These are phyloP conservation scores for Nymphalis c-album DNA, from an alignment of 2,888 invertebrate species.

Conservation along the genomic window DNA sequence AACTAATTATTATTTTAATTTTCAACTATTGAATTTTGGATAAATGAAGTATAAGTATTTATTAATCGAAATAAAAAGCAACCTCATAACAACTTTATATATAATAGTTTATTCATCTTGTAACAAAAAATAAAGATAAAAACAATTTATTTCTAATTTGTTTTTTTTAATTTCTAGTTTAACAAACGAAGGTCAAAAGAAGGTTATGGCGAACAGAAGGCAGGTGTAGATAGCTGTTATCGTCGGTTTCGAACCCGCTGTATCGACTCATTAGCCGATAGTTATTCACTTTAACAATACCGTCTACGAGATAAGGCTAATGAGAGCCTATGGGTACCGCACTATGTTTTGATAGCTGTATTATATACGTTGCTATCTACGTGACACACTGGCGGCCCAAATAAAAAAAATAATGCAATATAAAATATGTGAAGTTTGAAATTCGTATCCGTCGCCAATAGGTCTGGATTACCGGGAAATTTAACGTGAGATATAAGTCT, in stretches of 20 bases:
- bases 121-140: constrained; percentile 4
- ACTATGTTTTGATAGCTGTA: constrained; percentile 7
- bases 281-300: constrained; percentile 64
- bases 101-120: not conserved
- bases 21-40: no score
- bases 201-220: constrained; percentile 22
- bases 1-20: no score
- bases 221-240: constrained; percentile 34
- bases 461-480: no score
- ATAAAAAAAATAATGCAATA: not conserved
- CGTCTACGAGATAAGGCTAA: constrained; percentile 45
- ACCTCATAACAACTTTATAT: not conserved
- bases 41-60: no score
- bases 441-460: not conserved
- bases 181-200: constrained; percentile 21
- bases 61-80: not conserved
- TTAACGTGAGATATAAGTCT: no score
- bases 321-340: constrained; percentile 32
- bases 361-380: constrained; percentile 3
- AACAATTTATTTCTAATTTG: not conserved
- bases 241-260: constrained; percentile 53
- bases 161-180: constrained; percentile 19
- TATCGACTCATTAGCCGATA: constrained; percentile 69
- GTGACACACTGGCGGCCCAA: constrained; percentile 11
- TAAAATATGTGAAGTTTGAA: not conserved